Percentiles rank a stretch among this genome's conserved stretches.
phyloP scores from a whole-genome alignment of 2,113 vertebrate genomes.

The Uria lomvia region DNA sequence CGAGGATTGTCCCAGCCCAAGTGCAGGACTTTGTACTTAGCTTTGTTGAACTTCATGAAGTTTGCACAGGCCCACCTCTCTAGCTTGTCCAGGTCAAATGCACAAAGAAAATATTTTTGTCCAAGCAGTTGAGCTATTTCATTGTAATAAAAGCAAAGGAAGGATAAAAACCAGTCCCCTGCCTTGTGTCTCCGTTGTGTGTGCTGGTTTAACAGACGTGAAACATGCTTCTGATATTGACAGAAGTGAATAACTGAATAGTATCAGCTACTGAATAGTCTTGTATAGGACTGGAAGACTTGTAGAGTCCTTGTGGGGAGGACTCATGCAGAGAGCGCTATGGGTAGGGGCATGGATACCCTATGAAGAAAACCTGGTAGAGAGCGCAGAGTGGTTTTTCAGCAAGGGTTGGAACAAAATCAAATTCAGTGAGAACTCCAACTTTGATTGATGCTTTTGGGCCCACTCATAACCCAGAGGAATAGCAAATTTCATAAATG shows the following conservation, averaged over 20 bases:
- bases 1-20: too few species aligned
- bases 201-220: background rate
- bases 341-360: background rate
- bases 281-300: background rate
- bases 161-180: background rate
- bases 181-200: background rate
- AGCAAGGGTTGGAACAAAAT: background rate
- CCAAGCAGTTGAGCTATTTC: background rate
- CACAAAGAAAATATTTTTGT: background rate
- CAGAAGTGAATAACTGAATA: background rate
- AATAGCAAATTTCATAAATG: background rate
- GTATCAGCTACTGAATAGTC: background rate
- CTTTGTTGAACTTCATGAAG: too few species aligned
- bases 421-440: background rate
- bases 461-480: background rate
- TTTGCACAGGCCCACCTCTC: too few species aligned
- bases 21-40: too few species aligned
- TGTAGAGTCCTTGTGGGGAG: accelerated
- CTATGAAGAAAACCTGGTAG: background rate
- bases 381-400: background rate
- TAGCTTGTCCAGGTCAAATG: too few species aligned
- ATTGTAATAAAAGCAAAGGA: background rate
- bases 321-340: background rate
- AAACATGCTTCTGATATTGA: background rate
- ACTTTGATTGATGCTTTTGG: background rate